Percentiles rank a stretch among this genome's conserved stretches.
These are phyloP conservation scores for Altica lythri DNA, from an alignment of 2,888 invertebrate species.

Conservation along the genomic window DNA sequence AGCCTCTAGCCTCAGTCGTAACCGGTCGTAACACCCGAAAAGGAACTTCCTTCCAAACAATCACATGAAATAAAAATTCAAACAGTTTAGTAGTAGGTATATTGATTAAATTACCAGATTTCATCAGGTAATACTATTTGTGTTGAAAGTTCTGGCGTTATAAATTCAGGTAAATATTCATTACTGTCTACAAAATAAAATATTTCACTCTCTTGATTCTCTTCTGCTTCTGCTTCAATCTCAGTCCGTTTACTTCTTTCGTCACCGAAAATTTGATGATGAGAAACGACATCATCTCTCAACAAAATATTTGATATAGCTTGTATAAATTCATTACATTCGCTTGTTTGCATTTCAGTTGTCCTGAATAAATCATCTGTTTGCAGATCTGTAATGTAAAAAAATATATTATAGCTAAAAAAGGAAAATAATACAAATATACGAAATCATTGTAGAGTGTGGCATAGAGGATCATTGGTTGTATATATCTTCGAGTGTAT, in stretches of 20 bases:
- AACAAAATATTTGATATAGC: slow-evolving; percentile 2
- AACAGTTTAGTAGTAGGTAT: too few relatives aligned
- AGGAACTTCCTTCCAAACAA: too few relatives aligned
- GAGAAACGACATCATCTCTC: neutral
- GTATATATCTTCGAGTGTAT: too few relatives aligned
- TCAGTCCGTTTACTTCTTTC: neutral
- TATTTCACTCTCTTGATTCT: neutral
- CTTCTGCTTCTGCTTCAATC: neutral
- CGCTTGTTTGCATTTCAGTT: slow-evolving; percentile 6
- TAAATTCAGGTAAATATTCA: neutral
- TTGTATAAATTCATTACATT: neutral
- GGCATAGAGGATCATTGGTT: too few relatives aligned
- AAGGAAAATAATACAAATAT: neutral
- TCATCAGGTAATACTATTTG: too few relatives aligned
- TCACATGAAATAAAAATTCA: too few relatives aligned
- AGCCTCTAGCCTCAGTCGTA: too few relatives aligned
- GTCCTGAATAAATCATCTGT: neutral
- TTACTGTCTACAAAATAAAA: slow-evolving; percentile 7
- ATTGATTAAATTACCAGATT: too few relatives aligned
- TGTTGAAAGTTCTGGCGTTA: too few relatives aligned
- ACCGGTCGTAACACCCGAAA: too few relatives aligned
- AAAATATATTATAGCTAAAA: neutral
- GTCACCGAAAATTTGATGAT: neutral
- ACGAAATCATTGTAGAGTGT: too few relatives aligned
- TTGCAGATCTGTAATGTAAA: neutral